Evolutionary conservation across 2,113 vertebrate species (phyloP).

Genomic region (Hemichromis elongatus): DNA sequence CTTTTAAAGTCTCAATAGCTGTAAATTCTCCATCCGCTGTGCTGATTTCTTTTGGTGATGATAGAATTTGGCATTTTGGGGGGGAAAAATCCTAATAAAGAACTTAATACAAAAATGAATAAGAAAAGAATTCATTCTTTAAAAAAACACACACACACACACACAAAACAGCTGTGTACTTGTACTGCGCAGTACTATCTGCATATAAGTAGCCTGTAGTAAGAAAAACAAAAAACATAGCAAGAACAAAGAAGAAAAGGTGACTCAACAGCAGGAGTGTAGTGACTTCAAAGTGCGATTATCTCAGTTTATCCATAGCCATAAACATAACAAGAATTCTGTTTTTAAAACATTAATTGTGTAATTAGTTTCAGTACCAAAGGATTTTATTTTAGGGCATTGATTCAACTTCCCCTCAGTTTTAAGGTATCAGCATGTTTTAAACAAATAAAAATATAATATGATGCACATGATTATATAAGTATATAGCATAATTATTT

Average conservation of each 20-base stretch:
- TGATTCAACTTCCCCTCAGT: neutral
- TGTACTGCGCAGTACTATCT: neutral
- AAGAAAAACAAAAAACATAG: neutral
- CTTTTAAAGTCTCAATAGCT: slow-evolving; percentile 48
- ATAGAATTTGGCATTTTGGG: slow-evolving; percentile 32
- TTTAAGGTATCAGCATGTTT: neutral
- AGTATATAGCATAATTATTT: neutral
- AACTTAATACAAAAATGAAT: slow-evolving; percentile 37
- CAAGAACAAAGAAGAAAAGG: neutral
- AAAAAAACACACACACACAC: neutral
- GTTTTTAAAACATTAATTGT: neutral
- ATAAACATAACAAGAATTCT: neutral
- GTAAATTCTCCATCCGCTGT: slow-evolving; percentile 38
- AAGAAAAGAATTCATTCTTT: neutral
- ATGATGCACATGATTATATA: neutral
- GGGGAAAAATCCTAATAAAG: slow-evolving; percentile 17
- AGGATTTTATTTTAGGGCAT: neutral
- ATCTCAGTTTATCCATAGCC: neutral
- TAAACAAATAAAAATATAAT: neutral
- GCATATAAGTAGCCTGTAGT: neutral
- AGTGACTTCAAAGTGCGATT: neutral
- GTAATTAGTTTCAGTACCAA: neutral
- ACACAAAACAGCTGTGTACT: neutral
- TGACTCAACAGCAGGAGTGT: neutral
- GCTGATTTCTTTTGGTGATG: slow-evolving; percentile 32